Base-by-base conservation (phyloP, 2,113 vertebrate species). In the Dipodomys spectabilis region DNA sequence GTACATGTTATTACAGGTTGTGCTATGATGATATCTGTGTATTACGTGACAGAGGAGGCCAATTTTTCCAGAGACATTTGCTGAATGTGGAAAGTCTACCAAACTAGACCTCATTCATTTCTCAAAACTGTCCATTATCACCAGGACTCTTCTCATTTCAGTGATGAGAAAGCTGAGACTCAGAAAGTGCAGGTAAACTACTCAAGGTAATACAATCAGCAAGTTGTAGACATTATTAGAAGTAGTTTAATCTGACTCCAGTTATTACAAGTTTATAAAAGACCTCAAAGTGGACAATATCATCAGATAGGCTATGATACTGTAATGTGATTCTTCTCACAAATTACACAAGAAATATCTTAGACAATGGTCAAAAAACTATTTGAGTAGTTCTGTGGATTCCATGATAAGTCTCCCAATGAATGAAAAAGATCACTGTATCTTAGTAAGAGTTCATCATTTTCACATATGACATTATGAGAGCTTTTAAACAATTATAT, bases 401-500 rank as follows among this genome's bases (percentile, higher is more conserved):
- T 82, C 68, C 74, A 1, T 82, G 65, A 94, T 83, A 53, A 68
- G 19, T 94, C 80, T 92, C 81, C 32, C 27, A 83, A 75, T 10
- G 44, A 75, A 81, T 2, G 20, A 71, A 53, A 62, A 74, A 78
- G 15, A 28, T 28, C 12, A 69, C 32, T 80, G 10, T 74, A 82
- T 94, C 30, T 72, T 84, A 28, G 93, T 84, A 15, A 90, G 91
- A 91, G n/a, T 79, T 94, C 53, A 91, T 81, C 79, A 87, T 78
- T 86, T 57, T 91, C 30, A n/a, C 71, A 57, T 73, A 57, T 75
- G 32, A 22, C 30, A 68, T 67, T 5, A 15, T 27, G 35, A 15
- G 20, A 69, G 44, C 45, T 92, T 93, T 93, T 25, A 67, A 88
- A 71, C 4, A 92, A 89, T 11, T 74, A 2, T 53, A 60, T 90